Conservation (phyloP, 2,888 invertebrate genomes). For the Criorhina ranunculi region DNA sequence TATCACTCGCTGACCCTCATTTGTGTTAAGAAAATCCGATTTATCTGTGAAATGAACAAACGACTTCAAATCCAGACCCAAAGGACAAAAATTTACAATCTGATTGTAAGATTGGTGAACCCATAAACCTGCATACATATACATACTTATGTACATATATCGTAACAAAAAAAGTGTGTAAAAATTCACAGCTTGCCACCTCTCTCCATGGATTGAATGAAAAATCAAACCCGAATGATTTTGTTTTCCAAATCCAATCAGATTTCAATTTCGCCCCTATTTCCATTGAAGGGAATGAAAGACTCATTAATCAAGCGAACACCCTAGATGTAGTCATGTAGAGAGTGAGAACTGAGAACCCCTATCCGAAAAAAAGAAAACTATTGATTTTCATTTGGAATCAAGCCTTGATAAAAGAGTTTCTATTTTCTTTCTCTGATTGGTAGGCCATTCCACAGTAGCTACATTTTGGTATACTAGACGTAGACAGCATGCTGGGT, state of each 20-base stretch:
- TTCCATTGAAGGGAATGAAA: neutral
- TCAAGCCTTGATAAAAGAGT: slow-evolving; percentile 1
- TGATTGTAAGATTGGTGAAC: slow-evolving; percentile 10
- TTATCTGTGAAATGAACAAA: slow-evolving; percentile 16
- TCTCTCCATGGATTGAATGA: slow-evolving; percentile 8
- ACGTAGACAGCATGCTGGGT: too few species aligned
- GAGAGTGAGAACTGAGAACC: slow-evolving; percentile 2
- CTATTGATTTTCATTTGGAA: slow-evolving; percentile 20
- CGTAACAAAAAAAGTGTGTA: neutral
- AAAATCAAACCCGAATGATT: slow-evolving; percentile 39
- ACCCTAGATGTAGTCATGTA: neutral
- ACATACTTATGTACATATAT: neutral
- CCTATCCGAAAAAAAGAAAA: neutral
- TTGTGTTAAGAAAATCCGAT: slow-evolving; percentile 33
- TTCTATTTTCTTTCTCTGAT: neutral
- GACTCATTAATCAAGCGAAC: slow-evolving; percentile 53
- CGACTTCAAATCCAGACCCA: slow-evolving; percentile 7
- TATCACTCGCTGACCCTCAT: slow-evolving; percentile 22
- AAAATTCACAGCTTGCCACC: slow-evolving; percentile 20
- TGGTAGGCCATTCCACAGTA: neutral
- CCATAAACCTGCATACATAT: neutral
- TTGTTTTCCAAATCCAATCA: slow-evolving; percentile 54
- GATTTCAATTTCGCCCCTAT: slow-evolving; percentile 32
- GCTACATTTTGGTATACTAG: neutral
- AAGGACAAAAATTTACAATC: slow-evolving; percentile 8